These are phyloP conservation scores for Antheraea pernyi DNA, from an alignment of 1,140 invertebrate species.

Conservation along the genomic window DNA sequence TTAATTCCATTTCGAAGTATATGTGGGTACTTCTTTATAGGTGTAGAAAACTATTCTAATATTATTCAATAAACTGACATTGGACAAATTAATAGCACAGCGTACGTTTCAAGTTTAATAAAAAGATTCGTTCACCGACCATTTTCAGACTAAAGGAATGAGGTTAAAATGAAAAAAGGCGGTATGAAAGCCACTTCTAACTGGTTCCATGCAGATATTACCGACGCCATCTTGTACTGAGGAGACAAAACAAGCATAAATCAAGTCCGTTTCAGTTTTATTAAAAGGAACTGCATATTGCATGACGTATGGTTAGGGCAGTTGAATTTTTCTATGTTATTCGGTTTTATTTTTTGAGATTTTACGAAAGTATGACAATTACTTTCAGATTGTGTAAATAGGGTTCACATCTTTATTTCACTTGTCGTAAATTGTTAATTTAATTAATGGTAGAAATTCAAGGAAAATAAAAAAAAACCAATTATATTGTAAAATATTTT, in stretches of 20 bases:
- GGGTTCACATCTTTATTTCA: too few species aligned
- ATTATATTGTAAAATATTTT: too few species aligned
- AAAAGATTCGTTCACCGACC: conserved; percentile 19
- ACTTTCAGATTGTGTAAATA: too few species aligned
- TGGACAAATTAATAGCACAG: conserved; percentile 7
- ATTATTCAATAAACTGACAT: background rate
- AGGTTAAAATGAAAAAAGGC: conserved; percentile 34
- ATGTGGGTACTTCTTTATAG: too few species aligned
- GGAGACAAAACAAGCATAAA: conserved; percentile 43
- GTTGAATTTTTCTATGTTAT: background rate
- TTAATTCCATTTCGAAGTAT: too few species aligned
- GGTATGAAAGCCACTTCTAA: conserved; percentile 25
- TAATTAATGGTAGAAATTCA: too few species aligned
- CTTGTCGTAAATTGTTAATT: too few species aligned
- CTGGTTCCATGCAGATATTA: conserved; percentile 39
- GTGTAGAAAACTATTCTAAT: background rate
- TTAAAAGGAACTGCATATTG: conserved; percentile 34
- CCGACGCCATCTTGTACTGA: conserved; percentile 36
- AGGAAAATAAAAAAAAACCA: too few species aligned
- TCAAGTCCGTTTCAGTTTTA: conserved; percentile 39
- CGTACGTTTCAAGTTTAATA: conserved; percentile 15
- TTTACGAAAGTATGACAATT: too few species aligned
- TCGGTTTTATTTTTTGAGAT: background rate
- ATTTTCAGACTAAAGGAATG: conserved; percentile 26
- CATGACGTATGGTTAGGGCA: conserved; percentile 12